phyloP scores from a whole-genome alignment of 1,140 invertebrate species.

The Nomia melanderi region DNA sequence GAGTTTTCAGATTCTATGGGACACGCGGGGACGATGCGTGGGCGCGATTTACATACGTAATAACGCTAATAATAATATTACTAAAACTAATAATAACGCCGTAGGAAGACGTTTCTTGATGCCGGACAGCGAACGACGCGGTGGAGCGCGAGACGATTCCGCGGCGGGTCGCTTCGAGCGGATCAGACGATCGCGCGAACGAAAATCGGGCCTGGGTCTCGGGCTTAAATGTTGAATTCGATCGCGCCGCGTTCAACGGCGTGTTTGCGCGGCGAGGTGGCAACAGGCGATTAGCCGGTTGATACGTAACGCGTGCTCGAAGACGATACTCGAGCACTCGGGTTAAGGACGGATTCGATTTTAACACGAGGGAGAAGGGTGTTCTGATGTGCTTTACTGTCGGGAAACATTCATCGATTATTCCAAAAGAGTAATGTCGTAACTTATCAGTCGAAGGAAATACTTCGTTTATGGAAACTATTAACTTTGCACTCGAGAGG shows the following conservation, averaged over 20 bases:
- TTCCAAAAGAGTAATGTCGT: no score
- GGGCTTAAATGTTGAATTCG: neutral
- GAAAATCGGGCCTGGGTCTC: no score
- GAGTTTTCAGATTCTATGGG: constrained; percentile 18
- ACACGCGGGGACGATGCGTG: no score
- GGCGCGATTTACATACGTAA: constrained; percentile 14
- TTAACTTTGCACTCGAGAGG: no score
- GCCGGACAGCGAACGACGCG: neutral
- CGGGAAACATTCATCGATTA: no score
- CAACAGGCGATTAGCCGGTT: constrained; percentile 25
- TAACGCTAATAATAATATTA: neutral
- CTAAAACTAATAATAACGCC: neutral
- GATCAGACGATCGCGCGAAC: neutral
- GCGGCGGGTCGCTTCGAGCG: constrained; percentile 1
- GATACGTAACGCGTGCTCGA: constrained; percentile 17
- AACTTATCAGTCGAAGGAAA: no score
- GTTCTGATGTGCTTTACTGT: no score
- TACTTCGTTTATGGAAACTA: no score
- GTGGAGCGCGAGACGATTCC: neutral
- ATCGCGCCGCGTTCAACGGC: constrained; percentile 2
- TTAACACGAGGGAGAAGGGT: no score
- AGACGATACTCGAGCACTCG: neutral
- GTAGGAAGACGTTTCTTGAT: constrained; percentile 23
- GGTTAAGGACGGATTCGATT: no score
- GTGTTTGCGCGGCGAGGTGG: constrained; percentile 16